Evolutionary conservation across 2,113 vertebrate genomes (phyloP), one percentile per base, ranked within the genome.

Genomic region (Amblyopsis rosae): DNA sequence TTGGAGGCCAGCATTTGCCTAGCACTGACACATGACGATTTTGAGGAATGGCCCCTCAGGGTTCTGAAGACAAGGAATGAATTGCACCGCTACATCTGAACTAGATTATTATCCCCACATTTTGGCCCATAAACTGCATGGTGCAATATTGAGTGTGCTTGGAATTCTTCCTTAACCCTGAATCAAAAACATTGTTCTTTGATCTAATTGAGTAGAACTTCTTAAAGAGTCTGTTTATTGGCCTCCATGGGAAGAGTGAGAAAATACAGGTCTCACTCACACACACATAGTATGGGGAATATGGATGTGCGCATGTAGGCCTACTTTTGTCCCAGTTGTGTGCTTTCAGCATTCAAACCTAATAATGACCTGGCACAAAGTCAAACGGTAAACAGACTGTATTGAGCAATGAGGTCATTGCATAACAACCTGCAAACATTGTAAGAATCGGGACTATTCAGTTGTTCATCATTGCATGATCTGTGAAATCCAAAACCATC

Each of bases 371-470:
- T 26, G 26, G 26, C 26, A 26, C 26, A 26, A 26, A 2, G 26
- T 26, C 26, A 26, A 26, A 26, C 26, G 0, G 26, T 26, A 26
- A 2, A 41, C 35, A 41, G 35, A 41, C 35, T 41, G 4, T 41
- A 41, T 41, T 26, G 26, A 26, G 26, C 26, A 26, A 26, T 26
- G 26, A 26, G 26, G 35, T 41, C 4, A 41, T 41, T 41, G 41
- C 56, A 63, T 60, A 50, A 64, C 26, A 41, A 45, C 59, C 26
- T 55, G 6, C 63, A 81, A 67, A 60, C 17, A 17, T 72, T 32
- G 62, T 62, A 72, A 7, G 35, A 41, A 41, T 41, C 7, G 35
- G 35, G 35, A 41, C 35, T 33, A 19, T 73, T 72, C 13, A 17
- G 35, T 50, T 61, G 33, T 56, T 68, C 19, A 8, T 62, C 60